These are phyloP conservation scores for Camptogramma bilineatum DNA, from an alignment of 2,888 invertebrate genomes.

Conservation along the genomic window DNA sequence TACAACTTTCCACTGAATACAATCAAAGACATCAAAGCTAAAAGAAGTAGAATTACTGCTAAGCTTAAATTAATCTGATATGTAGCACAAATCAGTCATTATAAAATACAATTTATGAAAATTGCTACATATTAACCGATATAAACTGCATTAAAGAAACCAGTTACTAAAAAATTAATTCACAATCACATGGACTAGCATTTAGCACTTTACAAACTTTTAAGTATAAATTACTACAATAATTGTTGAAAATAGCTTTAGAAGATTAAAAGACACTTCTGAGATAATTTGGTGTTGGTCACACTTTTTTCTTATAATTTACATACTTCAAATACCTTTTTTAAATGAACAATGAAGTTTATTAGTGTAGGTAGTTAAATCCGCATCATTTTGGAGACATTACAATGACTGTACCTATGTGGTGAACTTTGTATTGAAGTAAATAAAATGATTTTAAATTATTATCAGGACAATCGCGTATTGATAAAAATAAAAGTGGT, in stretches of 20 bases:
- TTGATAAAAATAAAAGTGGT: too few relatives aligned
- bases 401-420: too few relatives aligned
- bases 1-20: constrained; percentile 62
- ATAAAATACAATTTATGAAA: constrained; percentile 45
- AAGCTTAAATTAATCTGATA: constrained; percentile 52
- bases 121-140: constrained; percentile 24
- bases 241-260: not conserved
- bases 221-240: not conserved
- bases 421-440: too few relatives aligned
- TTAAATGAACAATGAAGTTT: too few relatives aligned
- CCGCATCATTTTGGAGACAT: too few relatives aligned
- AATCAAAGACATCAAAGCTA: constrained; percentile 40
- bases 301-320: too few relatives aligned
- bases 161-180: not conserved
- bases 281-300: too few relatives aligned
- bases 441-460: too few relatives aligned
- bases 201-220: constrained; percentile 3
- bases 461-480: too few relatives aligned
- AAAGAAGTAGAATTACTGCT: constrained; percentile 36
- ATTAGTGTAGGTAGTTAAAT: too few relatives aligned
- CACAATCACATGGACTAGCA: constrained; percentile 27
- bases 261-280: too few relatives aligned
- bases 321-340: too few relatives aligned
- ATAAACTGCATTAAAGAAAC: constrained; percentile 1
- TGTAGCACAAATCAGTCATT: constrained; percentile 59